Evolutionary conservation across 2,888 invertebrate species (phyloP), one percentile per base, ranked within the genome.

Genomic region (Drosophila fulvimacula): DNA sequence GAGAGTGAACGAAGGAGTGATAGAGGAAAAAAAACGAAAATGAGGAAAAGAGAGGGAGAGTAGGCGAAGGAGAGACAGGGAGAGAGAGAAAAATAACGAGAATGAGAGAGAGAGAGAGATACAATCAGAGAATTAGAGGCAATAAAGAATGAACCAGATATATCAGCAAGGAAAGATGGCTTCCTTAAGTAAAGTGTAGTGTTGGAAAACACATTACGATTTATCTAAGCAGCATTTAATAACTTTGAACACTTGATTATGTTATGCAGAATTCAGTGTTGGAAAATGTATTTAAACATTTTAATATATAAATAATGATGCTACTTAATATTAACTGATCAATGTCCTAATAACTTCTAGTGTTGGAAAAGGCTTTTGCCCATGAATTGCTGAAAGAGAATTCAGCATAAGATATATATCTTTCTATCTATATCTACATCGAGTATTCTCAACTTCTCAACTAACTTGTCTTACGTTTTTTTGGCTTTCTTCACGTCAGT

Each of bases 401-500:
- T 21, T 27, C 2, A 11, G 15, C 44, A 9, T n/a, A 4, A 24
- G 4, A n/a, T 10, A 9, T 46, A 1, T 5, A 27, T 46, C n/a
- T 11, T n/a, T n/a, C 13, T 6, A 17, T 27, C 11, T 9, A 24
- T 27, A 5, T 48, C 15, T 44, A 15, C 1, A 21, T 21, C 3
- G 24, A 24, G 24, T 2, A 3, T n/a, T n/a, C n/a, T n/a, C n/a
- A n/a, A 36, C 36, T 24, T 24, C 30, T n/a, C 51, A n/a, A 36
- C 30, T 19, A 32, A 32, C 48, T 30, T 4, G 30, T 0, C 13
- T 36, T 6, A 3, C n/a, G 3, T 51, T 24, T 24, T n/a, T 1
- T 6, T 13, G 51, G 51, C 51, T 52, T 52, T 52, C 51, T 36
- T 9, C 51, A 36, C 24, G 13, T 6, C 27, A 15, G 30, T 38